Evolutionary conservation across 2,888 invertebrate species (phyloP), one percentile per base, ranked within the genome.

Genomic region (Pocota personata): DNA sequence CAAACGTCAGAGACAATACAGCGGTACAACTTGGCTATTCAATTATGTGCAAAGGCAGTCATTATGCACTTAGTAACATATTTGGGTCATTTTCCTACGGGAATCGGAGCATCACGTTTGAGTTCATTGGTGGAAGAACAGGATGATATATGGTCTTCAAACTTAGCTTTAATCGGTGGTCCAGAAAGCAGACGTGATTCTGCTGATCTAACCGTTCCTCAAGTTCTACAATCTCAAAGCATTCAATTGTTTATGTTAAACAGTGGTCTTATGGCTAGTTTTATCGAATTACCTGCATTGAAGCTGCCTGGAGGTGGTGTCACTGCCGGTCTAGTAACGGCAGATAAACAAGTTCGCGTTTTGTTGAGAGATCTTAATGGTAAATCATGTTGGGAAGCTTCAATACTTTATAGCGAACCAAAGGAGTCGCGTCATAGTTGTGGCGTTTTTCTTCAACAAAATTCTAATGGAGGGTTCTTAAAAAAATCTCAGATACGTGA

Each of bases 341-440:
- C 97, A 4, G 95, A 96, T 88, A 96, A 96, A 58, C 96, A 96
- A 94, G 97, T 97, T 72, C 94, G 99, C 37, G 95, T 98, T 21
- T 93, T 99, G 12, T 93, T 98, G 82, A 94, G 99, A 7, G 98
- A 98, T 93, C 94, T 98, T 72, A 96, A 97, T 32, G 98, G 99
- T 60, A 99, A 98, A 93, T 97, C 97, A 62, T 97, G 97, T 89
- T 99, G 99, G 98, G 98, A 99, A 93, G 97, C 97, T 43, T 97
- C 98, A 0, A 96, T 98, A 79, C 93, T 99, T 0, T 97, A 97
- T 92, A 95, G 96, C 90, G 95, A 96, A 89, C 96, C 97, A 0
- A 76, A 88, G 7, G 50, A 86, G 3, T 16, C 64, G 5, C 40
- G 58, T 6, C 57, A 78, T 40, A 87, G 79, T 3, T 84, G 72